Evolutionary conservation across 1,140 invertebrate species (phyloP).

Genomic region (Acromyrmex echinatior): DNA sequence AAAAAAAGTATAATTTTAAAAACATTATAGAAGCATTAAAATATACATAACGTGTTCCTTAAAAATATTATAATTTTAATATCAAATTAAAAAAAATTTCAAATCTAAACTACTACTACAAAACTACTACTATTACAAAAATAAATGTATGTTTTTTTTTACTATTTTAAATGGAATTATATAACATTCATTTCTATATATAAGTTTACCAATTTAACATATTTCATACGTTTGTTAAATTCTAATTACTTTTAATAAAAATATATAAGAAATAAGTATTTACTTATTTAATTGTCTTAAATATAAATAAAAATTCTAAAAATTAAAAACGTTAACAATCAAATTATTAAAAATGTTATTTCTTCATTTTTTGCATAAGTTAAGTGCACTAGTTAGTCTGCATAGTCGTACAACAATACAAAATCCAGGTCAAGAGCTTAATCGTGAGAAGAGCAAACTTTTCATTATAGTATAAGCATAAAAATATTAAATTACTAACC

Average conservation of each 20-base stretch:
- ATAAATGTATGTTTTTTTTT: background rate
- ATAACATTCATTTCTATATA: background rate
- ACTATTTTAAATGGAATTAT: background rate
- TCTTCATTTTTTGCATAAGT: background rate
- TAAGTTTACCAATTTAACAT: background rate
- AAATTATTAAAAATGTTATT: background rate
- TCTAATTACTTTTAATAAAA: background rate
- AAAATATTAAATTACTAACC: background rate
- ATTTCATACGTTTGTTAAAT: background rate
- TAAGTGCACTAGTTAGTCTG: conserved; percentile 44
- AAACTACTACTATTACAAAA: background rate
- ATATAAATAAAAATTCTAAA: background rate
- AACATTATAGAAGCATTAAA: background rate
- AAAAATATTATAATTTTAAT: background rate
- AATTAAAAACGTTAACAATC: background rate
- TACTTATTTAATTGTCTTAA: background rate
- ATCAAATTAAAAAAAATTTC: background rate
- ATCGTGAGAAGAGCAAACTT: conserved; percentile 26
- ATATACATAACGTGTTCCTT: background rate
- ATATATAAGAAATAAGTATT: background rate
- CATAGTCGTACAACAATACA: conserved; percentile 65
- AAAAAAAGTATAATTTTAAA: background rate
- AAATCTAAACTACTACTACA: background rate
- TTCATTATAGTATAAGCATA: background rate
- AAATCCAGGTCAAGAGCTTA: conserved; percentile 80